Base-by-base conservation (phyloP, 2,888 invertebrate genomes). In the Drosophila meridiana region DNA sequence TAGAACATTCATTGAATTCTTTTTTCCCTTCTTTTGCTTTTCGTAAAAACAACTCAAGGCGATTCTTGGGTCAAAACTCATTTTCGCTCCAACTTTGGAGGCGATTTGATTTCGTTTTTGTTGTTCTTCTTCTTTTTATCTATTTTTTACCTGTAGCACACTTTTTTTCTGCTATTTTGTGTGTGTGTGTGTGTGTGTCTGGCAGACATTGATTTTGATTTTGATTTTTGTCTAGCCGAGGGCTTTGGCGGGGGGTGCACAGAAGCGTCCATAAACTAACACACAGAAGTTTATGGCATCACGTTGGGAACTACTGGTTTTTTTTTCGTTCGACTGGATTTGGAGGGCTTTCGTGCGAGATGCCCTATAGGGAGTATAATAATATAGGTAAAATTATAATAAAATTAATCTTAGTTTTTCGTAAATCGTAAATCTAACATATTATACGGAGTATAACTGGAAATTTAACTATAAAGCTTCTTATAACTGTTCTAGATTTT, bases 241-340 rank as follows among this genome's bases (percentile, higher is more conserved):
- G 55, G 58, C 55, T 72, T 45, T 50, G 11, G 28, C 57, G 53
- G 66, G 58, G 57, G 28, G 57, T 61, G 50, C 42, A 57, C 40
- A 34, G 59, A 50, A 58, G 45, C 58, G 53, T 40, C 53, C 38
- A 66, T 42, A 71, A 61, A 59, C 61, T 52, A 60, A 60, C 64
- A 80, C 30, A 67, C 64, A 38, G 32, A 82, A 66, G 71, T 74
- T 77, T 48, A 80, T 77, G 80, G 80, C 80, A 68, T 74, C 82
- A 82, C 69, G 73, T 80, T 70, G 73, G 62, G 69, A 80, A 81
- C 82, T 76, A 83, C 83, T 81, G 79, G 83, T 74, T 81, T 76
- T 82, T 68, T 53, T 59, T 53, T 53, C 48, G n/a, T 53, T 53
- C 45, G n/a, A 4, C 36, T 53, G 36, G 26, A 13, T 3, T n/a